Evolutionary conservation across 2,797 vertebrate genomes (phyloP), one percentile per base, ranked within the genome.

Genomic region (Sarcophilus harrisii): DNA sequence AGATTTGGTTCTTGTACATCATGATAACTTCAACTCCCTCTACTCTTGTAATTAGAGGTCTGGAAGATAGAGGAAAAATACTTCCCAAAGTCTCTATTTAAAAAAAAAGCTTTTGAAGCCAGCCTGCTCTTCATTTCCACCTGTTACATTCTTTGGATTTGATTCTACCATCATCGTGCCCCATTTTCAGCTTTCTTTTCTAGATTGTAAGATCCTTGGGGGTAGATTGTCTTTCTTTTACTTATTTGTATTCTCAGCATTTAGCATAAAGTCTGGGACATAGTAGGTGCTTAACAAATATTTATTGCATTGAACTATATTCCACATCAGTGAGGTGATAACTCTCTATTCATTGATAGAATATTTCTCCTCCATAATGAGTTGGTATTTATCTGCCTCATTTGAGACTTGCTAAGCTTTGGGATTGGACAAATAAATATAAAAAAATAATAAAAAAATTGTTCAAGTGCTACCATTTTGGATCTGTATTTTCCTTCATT

Each of bases 401-500:
- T 21, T 21, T 18, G 32, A 38, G 18, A 52, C 12, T 29, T 87
- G 5, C 57, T 58, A 58, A 91, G 27, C 9, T 16, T 92, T 93
- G 49, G 14, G 58, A 90, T 59, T 92, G 55, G 52, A 59, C 94
- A 32, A 96, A 27, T 49, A 2, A 93, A 59, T 97, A 92, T 96
- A 96, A 98, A 55, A 97, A 92, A 28, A 90, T 90, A 94, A 93
- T 91, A 91, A 66, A 97, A 92, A 97, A 92, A 90, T 32, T 96
- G 97, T 32, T 95, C 92, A 95, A 97, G 94, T 60, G 0, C 18
- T 5, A 66, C 94, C 90, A 45, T 1, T 38, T 10, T 96, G 27
- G 94, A 97, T 93, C 93, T 94, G 29, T 18, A 5, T 95, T 97
- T 98, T 96, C 81, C 49, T 96, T 97, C 90, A 91, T 73, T 91